phyloP scores from a whole-genome alignment of 1,140 invertebrate genomes.

The Eulimnadia texana region DNA sequence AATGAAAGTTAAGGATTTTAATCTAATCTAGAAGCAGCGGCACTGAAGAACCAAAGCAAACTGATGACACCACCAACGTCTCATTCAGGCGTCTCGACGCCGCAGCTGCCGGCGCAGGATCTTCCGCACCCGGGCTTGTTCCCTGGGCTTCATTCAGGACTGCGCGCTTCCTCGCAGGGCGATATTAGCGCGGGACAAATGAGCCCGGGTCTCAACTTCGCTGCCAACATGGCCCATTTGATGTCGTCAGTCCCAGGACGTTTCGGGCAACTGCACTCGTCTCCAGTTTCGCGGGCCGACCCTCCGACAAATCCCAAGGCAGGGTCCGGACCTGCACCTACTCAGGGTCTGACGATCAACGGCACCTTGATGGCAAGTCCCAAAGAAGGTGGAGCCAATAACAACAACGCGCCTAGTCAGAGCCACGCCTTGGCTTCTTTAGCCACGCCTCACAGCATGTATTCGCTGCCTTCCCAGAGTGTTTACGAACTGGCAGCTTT shows the following conservation, averaged over 20 bases:
- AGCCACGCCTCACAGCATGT: not conserved
- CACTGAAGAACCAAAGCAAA: not conserved
- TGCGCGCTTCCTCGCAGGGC: not conserved
- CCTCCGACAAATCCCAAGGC: too few species aligned
- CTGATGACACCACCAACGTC: conserved; percentile 15
- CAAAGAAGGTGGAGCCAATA: conserved; percentile 12
- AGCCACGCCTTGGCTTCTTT: not conserved
- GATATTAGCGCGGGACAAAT: not conserved
- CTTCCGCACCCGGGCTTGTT: not conserved
- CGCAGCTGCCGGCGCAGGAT: not conserved
- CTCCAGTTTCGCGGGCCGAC: conserved; percentile 43
- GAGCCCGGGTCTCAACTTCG: not conserved
- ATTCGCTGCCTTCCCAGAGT: conserved; percentile 50
- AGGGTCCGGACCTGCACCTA: conserved; percentile 5
- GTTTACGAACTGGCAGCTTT: conserved; percentile 93
- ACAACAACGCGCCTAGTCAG: conserved; percentile 22
- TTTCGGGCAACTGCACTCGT: conserved; percentile 45
- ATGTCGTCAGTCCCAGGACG: conserved; percentile 25
- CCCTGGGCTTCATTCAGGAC: not conserved
- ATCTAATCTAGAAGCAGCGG: not conserved
- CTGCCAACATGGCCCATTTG: conserved; percentile 4
- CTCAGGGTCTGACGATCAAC: conserved; percentile 38
- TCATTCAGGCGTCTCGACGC: conserved; percentile 4
- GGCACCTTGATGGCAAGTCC: conserved; percentile 7
- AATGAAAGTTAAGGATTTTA: not conserved